Conservation (phyloP, 2,797 vertebrate genomes). For the Adelosebastes latens region DNA sequence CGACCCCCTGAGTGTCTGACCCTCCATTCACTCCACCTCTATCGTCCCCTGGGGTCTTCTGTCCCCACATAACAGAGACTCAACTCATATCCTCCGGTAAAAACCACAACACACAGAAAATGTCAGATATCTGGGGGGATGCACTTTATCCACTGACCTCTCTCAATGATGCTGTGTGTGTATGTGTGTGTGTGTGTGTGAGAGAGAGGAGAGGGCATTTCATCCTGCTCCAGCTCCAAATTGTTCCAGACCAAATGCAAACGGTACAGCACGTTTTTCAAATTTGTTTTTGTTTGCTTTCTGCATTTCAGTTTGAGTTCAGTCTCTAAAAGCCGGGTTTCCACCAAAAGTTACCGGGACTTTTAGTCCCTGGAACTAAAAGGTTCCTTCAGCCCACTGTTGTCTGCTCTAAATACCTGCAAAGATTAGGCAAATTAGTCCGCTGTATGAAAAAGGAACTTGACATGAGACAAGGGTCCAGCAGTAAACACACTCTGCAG, state of each 20-base stretch:
- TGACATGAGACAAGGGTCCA: too few species aligned
- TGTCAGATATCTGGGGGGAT: constrained; percentile 56
- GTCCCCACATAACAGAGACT: constrained; percentile 33
- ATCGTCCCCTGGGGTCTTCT: constrained; percentile 11
- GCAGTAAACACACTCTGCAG: too few species aligned
- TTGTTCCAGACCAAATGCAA: constrained; percentile 1
- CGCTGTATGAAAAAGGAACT: too few species aligned
- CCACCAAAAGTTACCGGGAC: too few species aligned
- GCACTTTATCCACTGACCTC: constrained; percentile 57
- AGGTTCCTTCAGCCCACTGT: too few species aligned
- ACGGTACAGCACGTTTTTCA: background rate
- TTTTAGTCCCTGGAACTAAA: too few species aligned
- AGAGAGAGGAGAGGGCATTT: background rate
- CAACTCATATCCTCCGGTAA: constrained; percentile 36
- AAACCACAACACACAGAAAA: constrained; percentile 52
- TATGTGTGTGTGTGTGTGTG: background rate
- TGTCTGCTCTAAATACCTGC: too few species aligned
- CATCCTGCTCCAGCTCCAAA: background rate
- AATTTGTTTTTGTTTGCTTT: background rate
- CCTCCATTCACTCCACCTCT: constrained; percentile 14
- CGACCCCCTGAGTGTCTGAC: constrained; percentile 19
- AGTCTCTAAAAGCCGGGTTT: background rate
- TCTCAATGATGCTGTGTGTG: constrained; percentile 22
- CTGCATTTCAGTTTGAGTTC: background rate
- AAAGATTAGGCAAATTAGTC: too few species aligned